Conservation (phyloP, 1,140 invertebrate species). For the Rhagoletis zephyria region DNA sequence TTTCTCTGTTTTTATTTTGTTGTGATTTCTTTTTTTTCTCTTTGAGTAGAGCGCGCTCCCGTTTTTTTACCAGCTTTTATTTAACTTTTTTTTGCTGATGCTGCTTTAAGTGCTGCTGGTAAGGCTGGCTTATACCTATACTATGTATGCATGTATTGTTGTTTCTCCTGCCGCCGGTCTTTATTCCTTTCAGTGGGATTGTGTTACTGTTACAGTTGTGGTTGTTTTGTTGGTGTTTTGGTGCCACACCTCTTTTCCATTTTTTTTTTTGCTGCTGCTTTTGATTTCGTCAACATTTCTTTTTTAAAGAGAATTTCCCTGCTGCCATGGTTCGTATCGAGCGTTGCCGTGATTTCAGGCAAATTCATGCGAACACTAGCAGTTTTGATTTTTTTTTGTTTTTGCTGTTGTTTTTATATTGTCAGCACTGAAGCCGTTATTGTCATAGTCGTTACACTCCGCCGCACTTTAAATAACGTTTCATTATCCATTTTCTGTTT, state of each 20-base stretch:
- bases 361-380: neutral
- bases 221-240: neutral
- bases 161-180: neutral
- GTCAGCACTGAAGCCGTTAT: neutral
- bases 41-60: no score
- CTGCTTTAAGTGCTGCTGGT: no score
- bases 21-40: no score
- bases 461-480: constrained; percentile 33
- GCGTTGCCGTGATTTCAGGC: neutral
- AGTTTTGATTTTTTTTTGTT: neutral
- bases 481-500: neutral
- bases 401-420: neutral
- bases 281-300: neutral
- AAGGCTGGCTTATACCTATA: neutral
- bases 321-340: neutral
- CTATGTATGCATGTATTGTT: neutral
- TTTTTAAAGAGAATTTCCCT: constrained; percentile 16
- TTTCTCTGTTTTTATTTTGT: no score
- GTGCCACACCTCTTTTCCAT: neutral
- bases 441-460: neutral
- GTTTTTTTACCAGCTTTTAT: no score
- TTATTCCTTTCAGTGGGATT: constrained; percentile 9
- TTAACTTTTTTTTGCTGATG: no score
- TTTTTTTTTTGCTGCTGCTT: neutral
- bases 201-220: constrained; percentile 1